phyloP scores from a whole-genome alignment of 2,113 vertebrate species.

The Epinephelus cyanopodus region DNA sequence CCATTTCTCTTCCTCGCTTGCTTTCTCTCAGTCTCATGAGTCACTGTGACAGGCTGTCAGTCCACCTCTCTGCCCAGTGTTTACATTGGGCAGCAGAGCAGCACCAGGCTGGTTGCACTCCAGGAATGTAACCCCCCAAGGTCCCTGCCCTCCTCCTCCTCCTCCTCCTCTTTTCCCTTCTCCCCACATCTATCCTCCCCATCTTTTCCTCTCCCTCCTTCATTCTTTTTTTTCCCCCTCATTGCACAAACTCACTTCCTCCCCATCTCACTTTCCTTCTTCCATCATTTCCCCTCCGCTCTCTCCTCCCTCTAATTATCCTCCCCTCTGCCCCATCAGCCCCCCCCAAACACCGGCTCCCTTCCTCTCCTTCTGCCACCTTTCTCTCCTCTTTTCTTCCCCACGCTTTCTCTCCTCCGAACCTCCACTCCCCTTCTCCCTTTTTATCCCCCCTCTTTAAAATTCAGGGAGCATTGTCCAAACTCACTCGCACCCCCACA shows the following conservation, averaged over 20 bases:
- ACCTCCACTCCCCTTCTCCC: constrained; percentile 32
- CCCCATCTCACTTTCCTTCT: constrained; percentile 25
- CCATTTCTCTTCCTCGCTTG: constrained; percentile 5
- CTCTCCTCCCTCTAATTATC: constrained; percentile 42
- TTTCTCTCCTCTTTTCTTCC: constrained; percentile 31
- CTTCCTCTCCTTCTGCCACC: constrained; percentile 31
- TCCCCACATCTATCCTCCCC: constrained; percentile 9
- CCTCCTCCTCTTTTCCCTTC: not conserved
- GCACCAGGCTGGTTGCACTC: constrained; percentile 73
- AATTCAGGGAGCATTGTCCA: constrained; percentile 68
- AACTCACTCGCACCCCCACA: constrained; percentile 14
- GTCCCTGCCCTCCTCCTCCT: constrained; percentile 46
- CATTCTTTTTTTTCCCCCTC: constrained; percentile 34
- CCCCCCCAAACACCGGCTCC: not conserved
- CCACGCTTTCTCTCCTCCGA: constrained; percentile 16
- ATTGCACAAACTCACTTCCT: constrained; percentile 9
- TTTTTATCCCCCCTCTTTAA: constrained; percentile 51
- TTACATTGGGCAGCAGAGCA: constrained; percentile 77
- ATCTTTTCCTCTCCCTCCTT: constrained; percentile 31
- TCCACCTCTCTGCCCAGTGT: constrained; percentile 66
- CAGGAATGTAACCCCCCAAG: constrained; percentile 77
- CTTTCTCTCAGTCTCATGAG: constrained; percentile 29
- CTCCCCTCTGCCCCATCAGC: constrained; percentile 20
- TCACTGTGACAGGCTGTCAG: constrained; percentile 69
- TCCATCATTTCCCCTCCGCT: not conserved